Evolutionary conservation across 2,113 vertebrate genomes (phyloP).

Genomic region (Potamarius usumacintae): DNA sequence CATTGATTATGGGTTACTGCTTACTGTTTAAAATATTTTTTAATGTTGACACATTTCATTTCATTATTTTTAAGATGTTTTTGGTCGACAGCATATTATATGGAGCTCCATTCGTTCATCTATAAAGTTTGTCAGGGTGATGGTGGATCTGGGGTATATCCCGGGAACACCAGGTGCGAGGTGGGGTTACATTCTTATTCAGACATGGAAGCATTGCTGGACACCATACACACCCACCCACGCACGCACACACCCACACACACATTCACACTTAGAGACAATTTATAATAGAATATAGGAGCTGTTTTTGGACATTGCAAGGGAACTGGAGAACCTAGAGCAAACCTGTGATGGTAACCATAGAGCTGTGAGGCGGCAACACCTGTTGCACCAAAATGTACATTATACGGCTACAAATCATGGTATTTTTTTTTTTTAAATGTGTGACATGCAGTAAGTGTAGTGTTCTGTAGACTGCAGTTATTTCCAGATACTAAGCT

Average conservation of each 20-base stretch:
- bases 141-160: not conserved
- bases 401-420: not conserved
- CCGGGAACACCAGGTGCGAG: not conserved
- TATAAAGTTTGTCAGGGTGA: not conserved
- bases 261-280: not conserved
- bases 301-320: not conserved
- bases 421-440: no score
- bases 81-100: not conserved
- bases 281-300: not conserved
- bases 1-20: no score
- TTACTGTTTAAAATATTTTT: no score
- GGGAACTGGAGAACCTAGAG: not conserved
- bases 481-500: not conserved
- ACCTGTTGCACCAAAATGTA: not conserved
- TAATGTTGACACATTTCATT: no score
- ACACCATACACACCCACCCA: not conserved
- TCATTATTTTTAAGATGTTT: no score
- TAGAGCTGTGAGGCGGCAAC: not conserved
- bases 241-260: not conserved
- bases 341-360: not conserved
- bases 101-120: not conserved
- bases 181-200: not conserved
- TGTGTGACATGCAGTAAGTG: not conserved
- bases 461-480: not conserved
- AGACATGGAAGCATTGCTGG: not conserved